Percentiles rank a stretch among this genome's conserved stretches.
These are phyloP conservation scores for Scrobipalpa costella DNA, from an alignment of 2,888 invertebrate species.

Conservation along the genomic window DNA sequence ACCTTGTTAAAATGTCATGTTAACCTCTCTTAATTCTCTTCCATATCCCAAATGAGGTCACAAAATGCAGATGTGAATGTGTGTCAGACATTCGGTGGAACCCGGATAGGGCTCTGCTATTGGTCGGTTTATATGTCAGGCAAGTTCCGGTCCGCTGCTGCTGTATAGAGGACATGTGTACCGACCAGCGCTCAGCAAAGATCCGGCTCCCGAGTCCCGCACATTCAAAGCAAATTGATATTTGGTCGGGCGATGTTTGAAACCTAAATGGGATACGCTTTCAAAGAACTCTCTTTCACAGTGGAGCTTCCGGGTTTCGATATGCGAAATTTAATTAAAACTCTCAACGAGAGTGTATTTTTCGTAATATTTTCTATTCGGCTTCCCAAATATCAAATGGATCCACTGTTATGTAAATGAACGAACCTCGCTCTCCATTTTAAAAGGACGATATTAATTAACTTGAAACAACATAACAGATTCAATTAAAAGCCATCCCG, in stretches of 20 bases:
- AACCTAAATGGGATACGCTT: neutral
- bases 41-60: neutral
- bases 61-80: neutral
- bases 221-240: conserved; percentile 9
- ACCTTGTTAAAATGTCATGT: neutral
- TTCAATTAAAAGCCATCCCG: conserved; percentile 16
- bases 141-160: neutral
- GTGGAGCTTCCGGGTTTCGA: neutral
- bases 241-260: neutral
- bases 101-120: neutral
- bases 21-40: neutral
- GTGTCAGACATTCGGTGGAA: neutral
- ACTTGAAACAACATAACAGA: conserved; percentile 15
- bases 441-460: neutral
- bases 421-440: neutral
- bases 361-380: neutral
- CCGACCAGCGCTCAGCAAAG: neutral
- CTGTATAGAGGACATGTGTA: conserved; percentile 12
- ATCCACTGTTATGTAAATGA: no score
- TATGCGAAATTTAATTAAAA: neutral
- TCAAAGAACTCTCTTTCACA: neutral
- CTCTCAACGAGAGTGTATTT: neutral
- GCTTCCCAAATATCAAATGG: neutral
- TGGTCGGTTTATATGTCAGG: neutral
- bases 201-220: neutral